Evolutionary conservation across 2,888 invertebrate species (phyloP).

Genomic region (Fragum fragum): DNA sequence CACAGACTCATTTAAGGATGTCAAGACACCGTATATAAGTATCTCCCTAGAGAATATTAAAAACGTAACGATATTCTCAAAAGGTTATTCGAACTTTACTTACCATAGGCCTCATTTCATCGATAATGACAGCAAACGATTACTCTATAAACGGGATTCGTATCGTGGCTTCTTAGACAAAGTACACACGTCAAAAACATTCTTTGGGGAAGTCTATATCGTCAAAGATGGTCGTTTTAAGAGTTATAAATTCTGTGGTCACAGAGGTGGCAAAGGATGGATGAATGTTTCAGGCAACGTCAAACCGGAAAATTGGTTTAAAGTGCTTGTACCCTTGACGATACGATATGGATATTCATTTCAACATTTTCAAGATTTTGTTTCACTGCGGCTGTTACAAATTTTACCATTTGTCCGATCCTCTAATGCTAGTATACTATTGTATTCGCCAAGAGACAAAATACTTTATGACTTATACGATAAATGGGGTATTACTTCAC

Average conservation of each 20-base stretch:
- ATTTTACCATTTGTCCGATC: no score
- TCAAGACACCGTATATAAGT: no score
- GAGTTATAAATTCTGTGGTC: neutral
- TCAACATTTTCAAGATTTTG: conserved; percentile 42
- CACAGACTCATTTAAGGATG: no score
- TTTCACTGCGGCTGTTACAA: no score
- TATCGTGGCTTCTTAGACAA: neutral
- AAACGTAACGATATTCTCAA: neutral
- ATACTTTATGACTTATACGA: conserved; percentile 31
- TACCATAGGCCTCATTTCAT: neutral
- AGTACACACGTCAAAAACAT: neutral
- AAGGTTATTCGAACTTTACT: neutral
- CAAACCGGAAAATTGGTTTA: neutral
- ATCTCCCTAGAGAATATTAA: neutral
- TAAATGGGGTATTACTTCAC: conserved; percentile 15
- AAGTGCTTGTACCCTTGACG: neutral
- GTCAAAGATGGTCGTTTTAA: neutral
- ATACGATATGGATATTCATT: conserved; percentile 19
- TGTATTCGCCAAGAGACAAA: conserved; percentile 21
- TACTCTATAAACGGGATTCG: conserved; percentile 11
- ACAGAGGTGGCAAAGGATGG: neutral
- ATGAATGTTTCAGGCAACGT: neutral
- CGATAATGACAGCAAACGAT: neutral
- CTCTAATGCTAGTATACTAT: conserved; percentile 15
- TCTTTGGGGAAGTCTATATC: neutral